phyloP scores from a whole-genome alignment of 1,140 invertebrate species.

The Cataglyphis hispanica region DNA sequence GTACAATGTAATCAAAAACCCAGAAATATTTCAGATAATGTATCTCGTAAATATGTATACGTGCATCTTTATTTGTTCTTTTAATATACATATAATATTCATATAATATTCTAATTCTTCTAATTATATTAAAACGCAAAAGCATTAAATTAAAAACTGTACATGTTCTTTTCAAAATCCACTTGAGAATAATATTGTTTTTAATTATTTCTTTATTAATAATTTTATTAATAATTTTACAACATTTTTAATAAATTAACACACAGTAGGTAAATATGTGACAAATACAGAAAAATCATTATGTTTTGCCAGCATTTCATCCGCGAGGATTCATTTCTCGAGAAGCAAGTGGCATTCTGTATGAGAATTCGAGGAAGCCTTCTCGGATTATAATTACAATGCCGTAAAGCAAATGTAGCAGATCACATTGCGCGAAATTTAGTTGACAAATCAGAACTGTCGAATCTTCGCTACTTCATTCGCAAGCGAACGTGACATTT shows the following conservation, averaged over 20 bases:
- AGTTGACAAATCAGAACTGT: conserved; percentile 72
- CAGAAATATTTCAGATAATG: conserved; percentile 11
- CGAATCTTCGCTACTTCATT: conserved; percentile 23
- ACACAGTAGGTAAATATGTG: background rate
- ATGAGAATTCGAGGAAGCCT: conserved; percentile 80
- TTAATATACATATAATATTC: background rate
- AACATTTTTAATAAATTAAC: background rate
- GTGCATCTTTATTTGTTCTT: background rate
- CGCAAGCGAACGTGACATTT: conserved; percentile 46
- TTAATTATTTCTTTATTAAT: background rate
- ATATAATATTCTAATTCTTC: background rate
- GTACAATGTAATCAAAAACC: conserved; percentile 17
- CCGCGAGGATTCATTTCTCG: conserved; percentile 71
- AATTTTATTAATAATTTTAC: background rate
- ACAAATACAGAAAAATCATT: conserved; percentile 8
- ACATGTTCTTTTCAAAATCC: no score
- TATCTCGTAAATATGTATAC: background rate
- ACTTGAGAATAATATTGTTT: no score
- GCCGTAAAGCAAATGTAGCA: conserved; percentile 73
- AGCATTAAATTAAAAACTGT: background rate
- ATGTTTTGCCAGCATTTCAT: conserved; percentile 30
- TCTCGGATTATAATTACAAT: conserved; percentile 80
- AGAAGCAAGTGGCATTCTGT: conserved; percentile 75
- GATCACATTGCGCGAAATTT: conserved; percentile 73
- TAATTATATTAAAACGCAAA: background rate